Conservation (phyloP, 2,888 invertebrate genomes). For the Acronicta alni region DNA sequence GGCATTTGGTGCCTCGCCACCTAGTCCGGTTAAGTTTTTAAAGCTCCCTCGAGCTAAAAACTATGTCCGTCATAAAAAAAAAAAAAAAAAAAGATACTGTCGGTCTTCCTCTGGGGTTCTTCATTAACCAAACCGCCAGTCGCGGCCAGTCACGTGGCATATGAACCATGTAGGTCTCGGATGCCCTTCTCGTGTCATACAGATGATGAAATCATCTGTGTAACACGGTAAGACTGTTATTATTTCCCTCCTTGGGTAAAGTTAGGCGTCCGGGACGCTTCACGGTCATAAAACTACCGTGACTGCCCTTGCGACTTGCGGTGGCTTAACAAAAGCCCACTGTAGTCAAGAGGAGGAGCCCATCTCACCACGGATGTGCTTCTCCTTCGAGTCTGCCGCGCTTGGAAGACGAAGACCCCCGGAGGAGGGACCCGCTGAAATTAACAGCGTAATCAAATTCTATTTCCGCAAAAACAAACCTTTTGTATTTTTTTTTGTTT, state of each 20-base stretch:
- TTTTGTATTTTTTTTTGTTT: slow-evolving; percentile 2
- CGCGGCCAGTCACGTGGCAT: slow-evolving; percentile 13
- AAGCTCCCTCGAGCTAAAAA: too few species aligned
- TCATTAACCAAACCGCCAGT: slow-evolving; percentile 23
- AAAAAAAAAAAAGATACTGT: too few species aligned
- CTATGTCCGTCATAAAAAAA: too few species aligned
- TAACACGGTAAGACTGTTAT: background rate
- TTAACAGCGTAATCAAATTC: slow-evolving; percentile 17
- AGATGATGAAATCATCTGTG: background rate
- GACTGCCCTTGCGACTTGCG: slow-evolving; percentile 15
- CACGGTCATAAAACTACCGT: slow-evolving; percentile 4
- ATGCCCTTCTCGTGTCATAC: background rate
- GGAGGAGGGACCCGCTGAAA: slow-evolving; percentile 24
- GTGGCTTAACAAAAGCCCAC: slow-evolving; percentile 19
- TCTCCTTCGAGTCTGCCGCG: background rate
- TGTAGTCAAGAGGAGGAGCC: background rate
- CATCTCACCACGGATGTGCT: slow-evolving; percentile 16
- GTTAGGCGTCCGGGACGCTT: slow-evolving; percentile 20
- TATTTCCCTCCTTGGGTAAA: slow-evolving; percentile 10
- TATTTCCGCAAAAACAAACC: slow-evolving; percentile 15
- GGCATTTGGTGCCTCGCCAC: too few species aligned
- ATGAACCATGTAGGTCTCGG: slow-evolving; percentile 12
- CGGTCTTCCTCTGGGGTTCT: slow-evolving; percentile 28
- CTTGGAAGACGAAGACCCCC: slow-evolving; percentile 29
- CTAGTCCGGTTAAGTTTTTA: too few species aligned